A percentile compares a stretch with the other conserved stretches of the same genome.
Evolutionary conservation across 2,113 vertebrate species (phyloP).

Genomic region (Candoia aspera): DNA sequence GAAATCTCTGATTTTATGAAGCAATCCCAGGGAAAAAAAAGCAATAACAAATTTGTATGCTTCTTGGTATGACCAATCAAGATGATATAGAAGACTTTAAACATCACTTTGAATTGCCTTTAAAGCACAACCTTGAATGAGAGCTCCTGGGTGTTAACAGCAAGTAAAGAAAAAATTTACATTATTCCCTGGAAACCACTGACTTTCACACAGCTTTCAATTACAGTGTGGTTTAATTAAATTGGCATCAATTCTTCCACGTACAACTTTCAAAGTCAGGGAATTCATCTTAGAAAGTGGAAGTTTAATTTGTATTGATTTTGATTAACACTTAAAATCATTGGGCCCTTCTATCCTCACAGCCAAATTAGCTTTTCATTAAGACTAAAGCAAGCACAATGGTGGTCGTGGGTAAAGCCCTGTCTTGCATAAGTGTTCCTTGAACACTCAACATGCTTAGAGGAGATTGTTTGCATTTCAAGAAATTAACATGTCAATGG

Average conservation of each 20-base stretch:
- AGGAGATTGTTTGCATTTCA: background rate
- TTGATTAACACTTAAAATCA: background rate
- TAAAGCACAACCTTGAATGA: constrained; percentile 15
- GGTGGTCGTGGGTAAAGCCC: background rate
- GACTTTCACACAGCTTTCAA: constrained; percentile 36
- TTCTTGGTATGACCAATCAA: background rate
- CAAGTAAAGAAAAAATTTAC: constrained; percentile 1
- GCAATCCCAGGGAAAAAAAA: background rate
- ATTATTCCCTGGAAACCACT: constrained; percentile 34
- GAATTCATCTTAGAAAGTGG: background rate
- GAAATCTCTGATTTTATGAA: background rate
- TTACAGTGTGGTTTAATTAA: constrained; percentile 38
- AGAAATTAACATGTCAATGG: background rate
- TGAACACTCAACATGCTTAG: background rate
- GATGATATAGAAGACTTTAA: constrained; percentile 11
- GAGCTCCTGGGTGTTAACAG: constrained; percentile 13
- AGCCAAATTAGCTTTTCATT: constrained; percentile 15
- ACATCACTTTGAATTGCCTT: background rate
- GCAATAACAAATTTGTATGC: constrained; percentile 1
- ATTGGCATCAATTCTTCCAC: constrained; percentile 29
- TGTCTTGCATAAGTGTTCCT: background rate
- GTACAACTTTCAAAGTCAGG: background rate
- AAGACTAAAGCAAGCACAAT: background rate
- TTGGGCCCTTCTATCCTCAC: background rate
- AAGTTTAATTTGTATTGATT: constrained; percentile 10